Evolutionary conservation across 2,113 vertebrate species (phyloP).

Genomic region (Axis porcinus): DNA sequence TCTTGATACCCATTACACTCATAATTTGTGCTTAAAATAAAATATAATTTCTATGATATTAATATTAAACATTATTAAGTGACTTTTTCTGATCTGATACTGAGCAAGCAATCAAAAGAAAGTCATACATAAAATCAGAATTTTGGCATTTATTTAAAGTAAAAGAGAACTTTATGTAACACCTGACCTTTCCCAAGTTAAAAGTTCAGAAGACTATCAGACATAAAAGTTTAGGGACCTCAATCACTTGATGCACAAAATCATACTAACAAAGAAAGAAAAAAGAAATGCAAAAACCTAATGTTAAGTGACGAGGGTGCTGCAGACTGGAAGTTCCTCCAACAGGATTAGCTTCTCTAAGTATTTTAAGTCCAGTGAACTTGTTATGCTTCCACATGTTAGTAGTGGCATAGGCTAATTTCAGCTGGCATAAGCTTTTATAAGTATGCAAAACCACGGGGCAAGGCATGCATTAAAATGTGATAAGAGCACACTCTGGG

Average conservation of each 20-base stretch:
- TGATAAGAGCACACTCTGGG: slow-evolving; percentile 26
- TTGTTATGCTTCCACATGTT: slow-evolving; percentile 38
- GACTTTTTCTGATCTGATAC: slow-evolving; percentile 9
- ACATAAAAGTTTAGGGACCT: not conserved
- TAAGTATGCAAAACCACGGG: slow-evolving; percentile 38
- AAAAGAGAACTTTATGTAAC: not conserved
- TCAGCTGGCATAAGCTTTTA: slow-evolving; percentile 30
- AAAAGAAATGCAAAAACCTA: slow-evolving; percentile 11
- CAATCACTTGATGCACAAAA: not conserved
- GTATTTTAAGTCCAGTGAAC: not conserved
- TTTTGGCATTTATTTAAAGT: not conserved
- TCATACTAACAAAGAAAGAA: not conserved
- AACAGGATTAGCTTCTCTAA: slow-evolving; percentile 15
- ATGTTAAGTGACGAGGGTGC: slow-evolving; percentile 20
- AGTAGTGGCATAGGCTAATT: slow-evolving; percentile 38
- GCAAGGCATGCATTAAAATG: slow-evolving; percentile 57
- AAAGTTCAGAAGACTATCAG: not conserved
- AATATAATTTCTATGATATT: not conserved
- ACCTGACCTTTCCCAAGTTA: not conserved
- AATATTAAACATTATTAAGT: not conserved
- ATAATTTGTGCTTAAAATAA: not conserved
- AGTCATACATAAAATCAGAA: not conserved
- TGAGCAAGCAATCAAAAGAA: not conserved
- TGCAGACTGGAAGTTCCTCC: slow-evolving; percentile 24
- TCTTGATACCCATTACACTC: not conserved